phyloP scores from a whole-genome alignment of 2,113 vertebrate species.

The Pteropus alecto region DNA sequence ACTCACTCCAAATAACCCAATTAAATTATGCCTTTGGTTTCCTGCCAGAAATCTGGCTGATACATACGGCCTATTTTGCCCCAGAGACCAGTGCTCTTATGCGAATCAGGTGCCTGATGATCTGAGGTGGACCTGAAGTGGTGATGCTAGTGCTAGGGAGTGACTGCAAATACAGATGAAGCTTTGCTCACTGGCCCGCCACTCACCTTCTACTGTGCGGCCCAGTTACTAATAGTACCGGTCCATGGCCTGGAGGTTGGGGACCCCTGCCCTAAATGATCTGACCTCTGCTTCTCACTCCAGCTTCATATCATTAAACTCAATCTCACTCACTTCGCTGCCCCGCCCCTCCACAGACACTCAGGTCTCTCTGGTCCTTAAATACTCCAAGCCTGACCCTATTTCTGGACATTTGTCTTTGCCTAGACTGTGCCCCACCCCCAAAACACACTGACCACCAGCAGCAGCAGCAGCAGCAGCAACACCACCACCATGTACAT shows the following conservation, averaged over 20 bases:
- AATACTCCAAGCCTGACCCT: neutral
- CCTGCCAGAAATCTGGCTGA: neutral
- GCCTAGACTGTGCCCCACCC: neutral
- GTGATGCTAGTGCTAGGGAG: too few species aligned
- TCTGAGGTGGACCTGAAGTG: too few species aligned
- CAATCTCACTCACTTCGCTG: neutral
- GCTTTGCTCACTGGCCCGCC: too few species aligned
- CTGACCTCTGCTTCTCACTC: neutral
- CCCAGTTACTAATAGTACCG: too few species aligned
- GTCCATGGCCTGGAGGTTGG: too few species aligned
- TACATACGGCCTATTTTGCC: too few species aligned
- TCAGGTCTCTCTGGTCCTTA: neutral
- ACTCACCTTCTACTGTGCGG: too few species aligned
- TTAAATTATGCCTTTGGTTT: neutral
- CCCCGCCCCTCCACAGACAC: neutral
- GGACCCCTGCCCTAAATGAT: neutral
- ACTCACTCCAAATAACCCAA: neutral
- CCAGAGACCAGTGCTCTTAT: too few species aligned
- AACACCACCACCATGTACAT: too few species aligned
- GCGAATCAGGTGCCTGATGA: too few species aligned
- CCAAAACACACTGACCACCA: neutral
- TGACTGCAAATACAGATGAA: too few species aligned
- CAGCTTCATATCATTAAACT: neutral
- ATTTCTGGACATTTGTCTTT: neutral
- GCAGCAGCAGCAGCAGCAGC: too few species aligned